These are phyloP conservation scores for Bombus picipes DNA, from an alignment of 1,140 invertebrate species.

Conservation along the genomic window DNA sequence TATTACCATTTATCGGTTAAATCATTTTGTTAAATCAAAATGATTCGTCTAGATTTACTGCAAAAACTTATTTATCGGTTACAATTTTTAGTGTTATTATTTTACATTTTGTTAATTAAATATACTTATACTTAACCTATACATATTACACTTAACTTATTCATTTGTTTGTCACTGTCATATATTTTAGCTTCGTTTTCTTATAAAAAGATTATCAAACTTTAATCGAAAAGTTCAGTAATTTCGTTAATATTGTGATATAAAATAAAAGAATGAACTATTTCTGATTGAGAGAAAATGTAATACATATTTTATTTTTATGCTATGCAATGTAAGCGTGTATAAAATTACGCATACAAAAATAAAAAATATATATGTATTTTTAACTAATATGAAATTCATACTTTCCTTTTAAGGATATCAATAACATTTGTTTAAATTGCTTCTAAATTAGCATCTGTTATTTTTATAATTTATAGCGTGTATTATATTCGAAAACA, in stretches of 20 bases:
- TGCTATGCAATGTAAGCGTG: too few species aligned
- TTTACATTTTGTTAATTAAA: neutral
- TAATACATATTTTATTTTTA: neutral
- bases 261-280: neutral
- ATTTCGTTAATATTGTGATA: neutral
- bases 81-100: neutral
- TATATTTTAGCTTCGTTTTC: neutral
- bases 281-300: neutral
- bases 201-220: neutral
- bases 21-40: neutral
- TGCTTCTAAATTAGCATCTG: too few species aligned
- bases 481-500: too few species aligned
- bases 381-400: neutral
- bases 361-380: too few species aligned
- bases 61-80: neutral
- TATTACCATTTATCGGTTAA: constrained; percentile 1
- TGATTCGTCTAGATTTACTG: neutral
- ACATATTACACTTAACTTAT: neutral
- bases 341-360: too few species aligned
- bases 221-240: neutral
- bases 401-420: neutral
- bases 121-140: too few species aligned
- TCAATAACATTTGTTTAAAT: too few species aligned
- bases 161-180: neutral
- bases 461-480: too few species aligned